Evolutionary conservation across 2,888 invertebrate genomes (phyloP).

Genomic region (Limulus polyphemus): DNA sequence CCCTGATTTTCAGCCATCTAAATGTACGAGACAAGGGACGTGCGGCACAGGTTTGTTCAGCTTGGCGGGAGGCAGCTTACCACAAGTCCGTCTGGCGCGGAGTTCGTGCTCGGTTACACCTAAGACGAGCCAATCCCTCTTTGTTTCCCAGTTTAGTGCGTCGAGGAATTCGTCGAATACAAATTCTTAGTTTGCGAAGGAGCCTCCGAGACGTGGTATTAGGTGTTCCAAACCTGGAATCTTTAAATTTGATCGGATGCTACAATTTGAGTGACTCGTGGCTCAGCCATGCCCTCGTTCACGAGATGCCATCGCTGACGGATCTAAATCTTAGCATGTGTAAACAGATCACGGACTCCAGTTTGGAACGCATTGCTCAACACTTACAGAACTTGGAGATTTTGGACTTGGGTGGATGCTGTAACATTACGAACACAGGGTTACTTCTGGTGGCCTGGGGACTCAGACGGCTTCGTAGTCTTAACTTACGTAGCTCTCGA

Average conservation of each 20-base stretch:
- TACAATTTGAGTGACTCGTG: conserved; percentile 82
- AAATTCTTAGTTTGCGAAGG: conserved; percentile 70
- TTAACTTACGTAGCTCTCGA: conserved; percentile 86
- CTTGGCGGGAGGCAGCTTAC: conserved; percentile 87
- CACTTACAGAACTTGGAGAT: conserved; percentile 56
- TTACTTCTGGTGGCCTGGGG: conserved; percentile 77
- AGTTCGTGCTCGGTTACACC: conserved; percentile 78
- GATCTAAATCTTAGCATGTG: conserved; percentile 77
- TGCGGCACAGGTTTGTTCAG: conserved; percentile 65
- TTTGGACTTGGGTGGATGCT: conserved; percentile 80
- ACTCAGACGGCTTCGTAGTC: conserved; percentile 61
- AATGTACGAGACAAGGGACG: conserved; percentile 77
- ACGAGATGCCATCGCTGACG: conserved; percentile 55
- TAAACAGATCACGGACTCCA: conserved; percentile 88
- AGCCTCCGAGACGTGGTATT: conserved; percentile 72
- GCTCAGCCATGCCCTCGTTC: conserved; percentile 63
- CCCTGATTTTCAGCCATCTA: conserved; percentile 78
- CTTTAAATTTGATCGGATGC: conserved; percentile 80
- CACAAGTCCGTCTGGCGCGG: conserved; percentile 87
- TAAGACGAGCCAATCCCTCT: conserved; percentile 62
- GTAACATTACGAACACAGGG: conserved; percentile 78
- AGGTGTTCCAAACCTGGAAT: conserved; percentile 71
- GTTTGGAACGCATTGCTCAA: conserved; percentile 51
- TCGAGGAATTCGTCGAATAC: conserved; percentile 74
- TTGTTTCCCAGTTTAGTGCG: conserved; percentile 73